Percentiles rank a stretch among this genome's conserved stretches.
Evolutionary conservation across 2,113 vertebrate species (phyloP).

Genomic region (Lepisosteus osseus): DNA sequence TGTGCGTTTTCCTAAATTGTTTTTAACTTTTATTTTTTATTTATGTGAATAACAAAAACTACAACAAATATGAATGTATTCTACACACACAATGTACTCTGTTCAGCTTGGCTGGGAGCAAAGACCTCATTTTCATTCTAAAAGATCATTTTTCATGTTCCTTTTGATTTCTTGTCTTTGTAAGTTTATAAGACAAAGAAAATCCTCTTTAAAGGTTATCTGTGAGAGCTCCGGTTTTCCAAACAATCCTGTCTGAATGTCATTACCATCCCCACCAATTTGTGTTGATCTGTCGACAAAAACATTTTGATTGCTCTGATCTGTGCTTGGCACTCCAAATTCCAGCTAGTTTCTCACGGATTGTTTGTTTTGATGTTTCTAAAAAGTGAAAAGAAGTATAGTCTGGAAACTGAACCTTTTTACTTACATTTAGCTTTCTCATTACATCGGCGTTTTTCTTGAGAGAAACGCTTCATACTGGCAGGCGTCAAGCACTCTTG

Average conservation of each 20-base stretch:
- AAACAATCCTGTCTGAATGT: constrained; percentile 21
- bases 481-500: too few relatives aligned
- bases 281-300: constrained; percentile 25
- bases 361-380: constrained; percentile 37
- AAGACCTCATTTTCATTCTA: too few relatives aligned
- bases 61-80: too few relatives aligned
- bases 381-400: background rate
- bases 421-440: too few relatives aligned
- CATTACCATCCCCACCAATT: constrained; percentile 21
- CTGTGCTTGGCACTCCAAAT: constrained; percentile 16
- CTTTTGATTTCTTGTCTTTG: constrained; percentile 24
- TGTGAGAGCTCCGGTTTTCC: constrained; percentile 25
- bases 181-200: constrained; percentile 27
- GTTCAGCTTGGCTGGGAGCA: too few relatives aligned
- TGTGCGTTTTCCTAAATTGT: too few relatives aligned
- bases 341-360: constrained; percentile 28
- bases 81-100: too few relatives aligned
- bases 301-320: constrained; percentile 28
- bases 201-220: constrained; percentile 31
- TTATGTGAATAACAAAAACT: too few relatives aligned
- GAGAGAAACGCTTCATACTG: too few relatives aligned
- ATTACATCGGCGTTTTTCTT: too few relatives aligned
- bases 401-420: too few relatives aligned
- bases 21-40: too few relatives aligned
- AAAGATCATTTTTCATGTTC: constrained; percentile 9